Evolutionary conservation across 2,113 vertebrate genomes (phyloP).

Genomic region (Oncorhynchus gorbuscha): DNA sequence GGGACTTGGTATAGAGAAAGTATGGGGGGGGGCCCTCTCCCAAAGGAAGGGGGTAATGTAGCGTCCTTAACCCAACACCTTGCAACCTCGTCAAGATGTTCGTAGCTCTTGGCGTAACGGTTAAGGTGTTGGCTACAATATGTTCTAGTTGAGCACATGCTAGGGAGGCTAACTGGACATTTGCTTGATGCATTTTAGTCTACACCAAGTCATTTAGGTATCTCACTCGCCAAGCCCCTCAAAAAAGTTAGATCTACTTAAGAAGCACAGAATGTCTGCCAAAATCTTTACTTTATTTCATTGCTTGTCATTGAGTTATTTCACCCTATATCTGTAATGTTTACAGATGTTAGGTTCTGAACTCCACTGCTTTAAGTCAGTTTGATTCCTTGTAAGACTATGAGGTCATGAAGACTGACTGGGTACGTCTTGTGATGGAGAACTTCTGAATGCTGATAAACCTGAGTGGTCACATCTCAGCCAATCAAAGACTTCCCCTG

Average conservation of each 20-base stretch:
- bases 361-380: conserved; percentile 14
- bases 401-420: conserved; percentile 49
- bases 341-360: conserved; percentile 20
- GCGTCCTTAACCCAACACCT: no score
- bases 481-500: no score
- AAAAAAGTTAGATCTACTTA: conserved; percentile 7
- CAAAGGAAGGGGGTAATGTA: no score
- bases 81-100: no score
- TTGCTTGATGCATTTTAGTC: background rate
- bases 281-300: conserved; percentile 29
- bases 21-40: no score
- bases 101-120: no score
- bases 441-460: conserved; percentile 6
- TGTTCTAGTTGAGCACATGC: background rate
- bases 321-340: conserved; percentile 14
- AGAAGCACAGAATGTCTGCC: conserved; percentile 37
- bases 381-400: conserved; percentile 38
- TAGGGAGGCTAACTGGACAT: conserved; percentile 4
- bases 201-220: background rate
- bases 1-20: no score
- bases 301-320: background rate
- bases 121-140: no score
- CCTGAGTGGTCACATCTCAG: conserved; percentile 9
- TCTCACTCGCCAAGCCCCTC: background rate
- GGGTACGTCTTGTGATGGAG: conserved; percentile 7